These are phyloP conservation scores for Desoria tigrina DNA, from an alignment of 2,888 invertebrate species.

Conservation along the genomic window DNA sequence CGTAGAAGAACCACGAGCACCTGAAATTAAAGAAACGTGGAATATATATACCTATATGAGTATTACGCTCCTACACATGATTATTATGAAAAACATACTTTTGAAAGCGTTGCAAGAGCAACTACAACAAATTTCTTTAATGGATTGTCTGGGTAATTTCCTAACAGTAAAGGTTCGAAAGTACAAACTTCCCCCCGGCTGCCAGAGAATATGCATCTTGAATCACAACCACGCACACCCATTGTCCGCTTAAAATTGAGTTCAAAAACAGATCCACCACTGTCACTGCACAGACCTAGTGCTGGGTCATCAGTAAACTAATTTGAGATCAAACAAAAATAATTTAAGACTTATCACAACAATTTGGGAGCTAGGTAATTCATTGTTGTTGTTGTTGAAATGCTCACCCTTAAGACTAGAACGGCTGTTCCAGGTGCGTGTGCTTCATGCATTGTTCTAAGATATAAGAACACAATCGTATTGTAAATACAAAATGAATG, in stretches of 20 bases:
- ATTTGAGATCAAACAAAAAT: slow-evolving; percentile 40
- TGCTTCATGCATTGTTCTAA: slow-evolving; percentile 71
- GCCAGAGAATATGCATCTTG: slow-evolving; percentile 86
- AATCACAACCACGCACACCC: slow-evolving; percentile 83
- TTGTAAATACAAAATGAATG: neutral
- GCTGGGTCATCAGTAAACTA: slow-evolving; percentile 72
- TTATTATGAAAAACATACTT: slow-evolving; percentile 60
- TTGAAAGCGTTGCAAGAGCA: slow-evolving; percentile 91
- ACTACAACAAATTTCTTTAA: slow-evolving; percentile 75
- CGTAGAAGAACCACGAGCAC: slow-evolving; percentile 76
- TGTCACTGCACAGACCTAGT: slow-evolving; percentile 80
- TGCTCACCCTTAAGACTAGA: slow-evolving; percentile 68
- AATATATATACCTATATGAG: slow-evolving; percentile 2
- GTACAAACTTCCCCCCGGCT: slow-evolving; percentile 78
- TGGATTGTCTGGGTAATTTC: slow-evolving; percentile 65
- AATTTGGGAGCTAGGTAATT: slow-evolving; percentile 4
- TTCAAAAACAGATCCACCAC: slow-evolving; percentile 94
- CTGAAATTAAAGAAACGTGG: slow-evolving; percentile 57
- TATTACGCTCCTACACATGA: neutral
- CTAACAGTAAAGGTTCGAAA: slow-evolving; percentile 68
- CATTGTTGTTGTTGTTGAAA: no score
- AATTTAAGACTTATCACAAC: neutral
- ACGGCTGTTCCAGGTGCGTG: slow-evolving; percentile 83
- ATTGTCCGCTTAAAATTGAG: slow-evolving; percentile 83
- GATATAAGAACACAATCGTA: slow-evolving; percentile 2